phyloP scores from a whole-genome alignment of 92 coral and sea anemone genomes.

The Actinostola sp. region DNA sequence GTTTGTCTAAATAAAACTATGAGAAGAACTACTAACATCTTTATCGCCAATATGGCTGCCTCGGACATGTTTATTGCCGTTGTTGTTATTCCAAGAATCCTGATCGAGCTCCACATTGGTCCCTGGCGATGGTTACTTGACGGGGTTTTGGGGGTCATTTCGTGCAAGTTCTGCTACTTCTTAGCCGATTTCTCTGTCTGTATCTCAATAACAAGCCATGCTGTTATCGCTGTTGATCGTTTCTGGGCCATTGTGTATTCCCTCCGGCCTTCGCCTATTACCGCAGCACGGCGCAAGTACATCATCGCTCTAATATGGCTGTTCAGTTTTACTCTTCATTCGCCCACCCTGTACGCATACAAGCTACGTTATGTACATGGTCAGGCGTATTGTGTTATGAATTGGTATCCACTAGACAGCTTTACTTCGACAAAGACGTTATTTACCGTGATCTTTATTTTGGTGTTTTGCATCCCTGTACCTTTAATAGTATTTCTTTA shows the following conservation, averaged over 20 bases:
- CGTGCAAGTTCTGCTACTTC: conserved; percentile 31
- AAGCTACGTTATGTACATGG: conserved; percentile 2
- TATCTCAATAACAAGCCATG: conserved; percentile 46
- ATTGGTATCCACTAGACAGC: conserved; percentile 38
- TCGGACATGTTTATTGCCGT: conserved; percentile 41
- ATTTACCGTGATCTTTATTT: conserved; percentile 4
- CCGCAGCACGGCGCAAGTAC: conserved; percentile 24
- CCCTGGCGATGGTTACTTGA: conserved; percentile 33
- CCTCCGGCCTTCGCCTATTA: conserved; percentile 31
- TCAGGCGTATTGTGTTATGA: background rate
- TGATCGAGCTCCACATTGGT: conserved; percentile 27
- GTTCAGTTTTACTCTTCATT: conserved; percentile 7
- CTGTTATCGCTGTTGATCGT: conserved; percentile 56
- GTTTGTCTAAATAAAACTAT: conserved; percentile 33
- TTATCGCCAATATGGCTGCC: conserved; percentile 58
- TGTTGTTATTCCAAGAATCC: conserved; percentile 19
- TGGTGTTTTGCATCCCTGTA: conserved; percentile 38
- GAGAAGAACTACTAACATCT: conserved; percentile 46
- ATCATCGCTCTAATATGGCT: conserved; percentile 46
- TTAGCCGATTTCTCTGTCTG: conserved; percentile 9
- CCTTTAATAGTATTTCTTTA: conserved; percentile 23
- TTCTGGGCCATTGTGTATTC: conserved; percentile 53
- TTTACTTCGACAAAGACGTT: background rate
- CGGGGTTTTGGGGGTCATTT: conserved; percentile 30
- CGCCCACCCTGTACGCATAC: conserved; percentile 27